Base-by-base conservation (phyloP, 2,888 invertebrate species). In the Gasteruption jaculator region DNA sequence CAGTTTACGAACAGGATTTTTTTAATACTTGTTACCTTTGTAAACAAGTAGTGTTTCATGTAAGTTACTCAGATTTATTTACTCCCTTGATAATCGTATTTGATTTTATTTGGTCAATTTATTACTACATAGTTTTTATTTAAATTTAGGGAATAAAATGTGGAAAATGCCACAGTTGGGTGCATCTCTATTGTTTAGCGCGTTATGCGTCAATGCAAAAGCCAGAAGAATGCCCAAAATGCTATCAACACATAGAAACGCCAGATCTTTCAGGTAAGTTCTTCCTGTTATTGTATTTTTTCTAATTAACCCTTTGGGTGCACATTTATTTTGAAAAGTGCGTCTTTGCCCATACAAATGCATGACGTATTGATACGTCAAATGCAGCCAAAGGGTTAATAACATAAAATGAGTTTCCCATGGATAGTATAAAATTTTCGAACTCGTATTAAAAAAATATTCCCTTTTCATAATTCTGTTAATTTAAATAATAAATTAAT, bases 31-130 rank as follows among this genome's bases (percentile, higher is more conserved):
- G 70, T 42, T 40, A 30, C 20, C 50, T 68, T 19, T 70, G 70
- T 46, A 61, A 54, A 27, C 53, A 63, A 49, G 41, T 57, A 15
- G 45, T 68, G 16, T 66, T 68, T 51, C 49, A 63, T 46, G 70
- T 69, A 57, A 61, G 57, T 27, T 30, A 26, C 7, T 19, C 32
- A 26, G 22, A 41, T 45, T 32, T 30, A 27, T 29, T 31, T 22
- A 21, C 14, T 16, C 19, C 21, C 7, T 19, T 4, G 16, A 15
- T n/a, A n/a, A n/a, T n/a, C n/a, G n/a, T 16, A 14, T 27, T 19
- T n/a, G 3, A 22, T 38, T 36, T 46, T 11, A 16, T 14, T 20
- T 24, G 32, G n/a, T 36, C 25, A 30, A 12, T 19, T 14, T 21
- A 20, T 26, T 7, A 24, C 12, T 30, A 24, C 32, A 27, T 36